These are phyloP conservation scores for Emys orbicularis DNA, from an alignment of 2,797 vertebrate genomes.

Conservation along the genomic window DNA sequence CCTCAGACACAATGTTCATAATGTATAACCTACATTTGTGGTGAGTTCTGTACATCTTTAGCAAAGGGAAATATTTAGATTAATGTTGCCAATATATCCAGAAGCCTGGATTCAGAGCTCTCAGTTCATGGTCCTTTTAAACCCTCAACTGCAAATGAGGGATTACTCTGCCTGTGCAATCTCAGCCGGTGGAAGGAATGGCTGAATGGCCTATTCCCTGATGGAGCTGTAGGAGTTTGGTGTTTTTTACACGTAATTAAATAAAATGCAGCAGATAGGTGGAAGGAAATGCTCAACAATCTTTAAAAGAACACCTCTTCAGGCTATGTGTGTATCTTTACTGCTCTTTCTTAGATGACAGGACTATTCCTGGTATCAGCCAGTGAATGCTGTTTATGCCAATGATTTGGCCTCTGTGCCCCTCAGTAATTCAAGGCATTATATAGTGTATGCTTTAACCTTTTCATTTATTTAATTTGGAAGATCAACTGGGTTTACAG, in stretches of 20 bases:
- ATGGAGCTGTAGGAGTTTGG: neutral
- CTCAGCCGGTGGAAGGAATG: neutral
- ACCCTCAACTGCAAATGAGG: neutral
- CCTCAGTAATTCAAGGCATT: neutral
- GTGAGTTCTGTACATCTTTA: neutral
- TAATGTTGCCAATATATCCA: neutral
- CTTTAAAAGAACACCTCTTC: neutral
- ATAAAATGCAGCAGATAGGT: neutral
- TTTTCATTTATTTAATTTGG: neutral
- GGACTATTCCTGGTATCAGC: neutral
- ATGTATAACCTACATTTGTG: neutral
- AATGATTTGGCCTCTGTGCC: neutral
- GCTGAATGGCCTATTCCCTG: neutral
- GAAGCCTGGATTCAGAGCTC: neutral
- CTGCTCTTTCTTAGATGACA: neutral
- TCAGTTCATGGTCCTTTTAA: neutral
- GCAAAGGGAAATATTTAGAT: neutral
- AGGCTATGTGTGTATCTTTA: neutral
- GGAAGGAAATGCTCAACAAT: neutral
- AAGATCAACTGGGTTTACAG: neutral
- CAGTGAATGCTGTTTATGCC: neutral
- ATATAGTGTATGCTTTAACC: neutral
- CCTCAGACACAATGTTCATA: neutral
- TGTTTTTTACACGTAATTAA: neutral
- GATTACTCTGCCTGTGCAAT: neutral